Conservation (phyloP, 1,140 invertebrate genomes). For the Hypothenemus hampei region DNA sequence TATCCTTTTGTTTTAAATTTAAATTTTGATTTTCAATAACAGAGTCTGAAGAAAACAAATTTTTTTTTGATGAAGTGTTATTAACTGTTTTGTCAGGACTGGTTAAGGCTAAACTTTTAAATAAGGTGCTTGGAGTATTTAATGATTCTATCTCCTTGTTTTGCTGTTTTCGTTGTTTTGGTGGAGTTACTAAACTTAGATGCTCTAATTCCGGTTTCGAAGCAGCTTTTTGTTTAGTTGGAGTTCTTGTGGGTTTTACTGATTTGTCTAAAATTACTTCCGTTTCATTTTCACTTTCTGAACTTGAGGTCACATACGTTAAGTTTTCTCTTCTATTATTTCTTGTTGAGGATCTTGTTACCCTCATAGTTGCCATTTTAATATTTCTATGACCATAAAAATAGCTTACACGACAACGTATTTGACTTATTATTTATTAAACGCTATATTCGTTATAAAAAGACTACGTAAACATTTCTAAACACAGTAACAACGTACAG, state of each 20-base stretch:
- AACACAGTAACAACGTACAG: too few species aligned
- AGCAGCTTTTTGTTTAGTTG: slow-evolving; percentile 21
- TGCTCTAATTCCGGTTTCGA: slow-evolving; percentile 1
- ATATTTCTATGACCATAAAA: too few species aligned
- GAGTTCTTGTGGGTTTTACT: slow-evolving; percentile 1
- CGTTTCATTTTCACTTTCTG: background rate
- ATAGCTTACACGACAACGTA: too few species aligned
- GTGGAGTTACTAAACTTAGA: slow-evolving; percentile 33
- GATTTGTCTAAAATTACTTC: background rate
- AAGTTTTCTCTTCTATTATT: background rate
- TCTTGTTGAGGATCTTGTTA: background rate
- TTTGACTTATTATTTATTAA: too few species aligned
- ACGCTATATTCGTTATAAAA: too few species aligned
- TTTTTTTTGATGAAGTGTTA: background rate
- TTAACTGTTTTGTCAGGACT: slow-evolving; percentile 28
- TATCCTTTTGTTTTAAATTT: background rate
- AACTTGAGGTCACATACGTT: background rate
- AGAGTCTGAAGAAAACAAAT: slow-evolving; percentile 10
- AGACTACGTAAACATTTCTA: too few species aligned
- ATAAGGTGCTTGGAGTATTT: slow-evolving; percentile 34
- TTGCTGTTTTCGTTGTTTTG: slow-evolving; percentile 35
- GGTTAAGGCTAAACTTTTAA: slow-evolving; percentile 31
- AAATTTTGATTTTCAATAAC: slow-evolving; percentile 4
- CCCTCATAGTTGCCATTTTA: background rate
- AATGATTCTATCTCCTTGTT: slow-evolving; percentile 10